Percentiles rank a stretch among this genome's conserved stretches.
Evolutionary conservation across 53 echinoderm and acorn worm species (phyloP).

Genomic region (Luidia sarsii): DNA sequence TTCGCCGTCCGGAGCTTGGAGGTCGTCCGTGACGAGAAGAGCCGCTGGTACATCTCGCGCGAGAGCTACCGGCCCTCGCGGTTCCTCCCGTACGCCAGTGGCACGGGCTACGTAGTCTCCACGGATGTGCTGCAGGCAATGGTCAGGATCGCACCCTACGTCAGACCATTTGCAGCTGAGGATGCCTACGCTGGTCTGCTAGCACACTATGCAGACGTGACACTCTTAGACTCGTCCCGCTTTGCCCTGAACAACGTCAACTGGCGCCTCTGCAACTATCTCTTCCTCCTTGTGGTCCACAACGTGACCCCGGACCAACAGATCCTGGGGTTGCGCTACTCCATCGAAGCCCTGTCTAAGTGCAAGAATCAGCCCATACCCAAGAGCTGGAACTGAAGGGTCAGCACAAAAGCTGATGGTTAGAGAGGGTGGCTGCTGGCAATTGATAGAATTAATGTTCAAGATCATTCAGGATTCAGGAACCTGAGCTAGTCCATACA

Average conservation of each 20-base stretch:
- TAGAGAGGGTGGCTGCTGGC: too few species aligned
- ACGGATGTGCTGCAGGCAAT: slow-evolving; percentile 73
- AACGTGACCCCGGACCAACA: slow-evolving; percentile 80
- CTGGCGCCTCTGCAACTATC: slow-evolving; percentile 93
- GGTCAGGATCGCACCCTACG: slow-evolving; percentile 58
- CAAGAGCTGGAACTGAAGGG: slow-evolving; percentile 60
- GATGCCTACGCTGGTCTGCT: slow-evolving; percentile 92
- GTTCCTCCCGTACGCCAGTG: slow-evolving; percentile 79
- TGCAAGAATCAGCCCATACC: slow-evolving; percentile 14
- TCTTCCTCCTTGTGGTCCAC: slow-evolving; percentile 87
- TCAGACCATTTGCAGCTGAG: slow-evolving; percentile 76
- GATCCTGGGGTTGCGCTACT: slow-evolving; percentile 75
- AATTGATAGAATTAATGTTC: too few species aligned
- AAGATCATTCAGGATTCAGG: too few species aligned
- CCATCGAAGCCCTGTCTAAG: slow-evolving; percentile 51
- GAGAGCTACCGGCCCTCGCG: slow-evolving; percentile 41
- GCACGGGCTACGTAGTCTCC: slow-evolving; percentile 89
- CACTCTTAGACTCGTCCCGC: slow-evolving; percentile 76
- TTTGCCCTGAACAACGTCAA: slow-evolving; percentile 86
- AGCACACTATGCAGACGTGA: slow-evolving; percentile 50
- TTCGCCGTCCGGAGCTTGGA: slow-evolving; percentile 35
- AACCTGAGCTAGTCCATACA: too few species aligned
- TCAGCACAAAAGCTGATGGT: too few species aligned
- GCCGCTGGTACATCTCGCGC: slow-evolving; percentile 66
- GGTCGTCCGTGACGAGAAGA: slow-evolving; percentile 43